phyloP scores from a whole-genome alignment of 2,797 vertebrate genomes.

The Tachyglossus aculeatus region DNA sequence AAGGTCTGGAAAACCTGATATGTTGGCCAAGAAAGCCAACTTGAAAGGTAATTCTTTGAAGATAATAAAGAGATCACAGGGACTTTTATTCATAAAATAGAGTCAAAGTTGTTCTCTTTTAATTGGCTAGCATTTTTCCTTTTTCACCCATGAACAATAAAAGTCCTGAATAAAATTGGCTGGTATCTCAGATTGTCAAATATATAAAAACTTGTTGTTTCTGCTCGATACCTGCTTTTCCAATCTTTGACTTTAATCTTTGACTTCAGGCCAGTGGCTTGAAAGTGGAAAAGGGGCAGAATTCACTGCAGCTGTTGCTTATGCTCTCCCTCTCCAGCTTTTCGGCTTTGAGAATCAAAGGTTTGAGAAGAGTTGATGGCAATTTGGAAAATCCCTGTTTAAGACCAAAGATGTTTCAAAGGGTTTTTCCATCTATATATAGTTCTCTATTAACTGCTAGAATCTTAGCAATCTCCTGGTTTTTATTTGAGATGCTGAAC shows the following conservation, averaged over 20 bases:
- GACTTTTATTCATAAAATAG: background rate
- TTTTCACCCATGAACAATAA: background rate
- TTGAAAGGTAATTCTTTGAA: too few species aligned
- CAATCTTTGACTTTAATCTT: background rate
- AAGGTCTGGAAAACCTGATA: too few species aligned
- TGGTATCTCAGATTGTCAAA: background rate
- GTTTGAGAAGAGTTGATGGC: background rate
- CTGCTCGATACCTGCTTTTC: background rate
- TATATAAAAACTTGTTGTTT: background rate
- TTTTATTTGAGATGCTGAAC: background rate
- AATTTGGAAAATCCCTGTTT: constrained; percentile 1
- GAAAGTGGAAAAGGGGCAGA: background rate
- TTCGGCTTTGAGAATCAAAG: constrained; percentile 23
- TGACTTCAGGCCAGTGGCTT: background rate
- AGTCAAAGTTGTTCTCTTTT: background rate
- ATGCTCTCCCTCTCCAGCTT: background rate
- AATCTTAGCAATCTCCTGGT: constrained; percentile 5
- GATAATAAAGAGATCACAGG: too few species aligned
- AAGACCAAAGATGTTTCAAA: background rate
- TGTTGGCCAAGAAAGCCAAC: too few species aligned
- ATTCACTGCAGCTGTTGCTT: background rate
- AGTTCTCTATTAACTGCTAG: constrained; percentile 1
- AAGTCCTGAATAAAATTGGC: background rate
- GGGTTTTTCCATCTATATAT: background rate
- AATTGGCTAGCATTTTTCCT: background rate